Conservation (phyloP, 2,113 vertebrate genomes). For the Pteropus alecto region DNA sequence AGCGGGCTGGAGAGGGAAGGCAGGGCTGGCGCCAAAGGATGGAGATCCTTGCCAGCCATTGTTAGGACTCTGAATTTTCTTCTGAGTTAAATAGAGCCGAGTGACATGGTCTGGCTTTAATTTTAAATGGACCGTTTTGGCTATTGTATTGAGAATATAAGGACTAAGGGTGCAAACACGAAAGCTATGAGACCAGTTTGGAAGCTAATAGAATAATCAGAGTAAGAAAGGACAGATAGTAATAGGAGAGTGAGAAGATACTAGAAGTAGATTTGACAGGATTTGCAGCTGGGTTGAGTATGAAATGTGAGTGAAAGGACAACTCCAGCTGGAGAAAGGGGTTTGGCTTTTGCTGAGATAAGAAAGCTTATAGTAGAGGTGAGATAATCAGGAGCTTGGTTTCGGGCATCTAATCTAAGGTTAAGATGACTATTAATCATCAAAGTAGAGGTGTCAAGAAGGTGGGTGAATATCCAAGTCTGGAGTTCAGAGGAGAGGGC, state of each 20-base stretch:
- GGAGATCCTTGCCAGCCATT: not conserved
- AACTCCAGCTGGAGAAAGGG: not conserved
- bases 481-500: not conserved
- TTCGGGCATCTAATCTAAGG: not conserved
- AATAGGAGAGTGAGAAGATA: not conserved
- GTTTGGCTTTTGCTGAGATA: not conserved
- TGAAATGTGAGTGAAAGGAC: not conserved
- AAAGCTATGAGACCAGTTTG: not conserved
- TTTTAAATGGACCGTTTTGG: not conserved
- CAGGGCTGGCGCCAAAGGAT: fast-evolving
- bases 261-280: not conserved
- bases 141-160: not conserved
- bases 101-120: not conserved
- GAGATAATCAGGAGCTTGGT: not conserved
- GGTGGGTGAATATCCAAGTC: not conserved
- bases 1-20: not conserved
- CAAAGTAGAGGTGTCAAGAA: not conserved
- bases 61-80: not conserved
- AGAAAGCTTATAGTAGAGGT: not conserved
- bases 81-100: not conserved
- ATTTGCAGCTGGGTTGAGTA: not conserved
- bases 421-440: not conserved
- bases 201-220: not conserved
- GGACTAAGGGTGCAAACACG: not conserved
- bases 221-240: not conserved